These are phyloP conservation scores for Columba livia DNA, from an alignment of 2,113 vertebrate genomes.

Conservation along the genomic window DNA sequence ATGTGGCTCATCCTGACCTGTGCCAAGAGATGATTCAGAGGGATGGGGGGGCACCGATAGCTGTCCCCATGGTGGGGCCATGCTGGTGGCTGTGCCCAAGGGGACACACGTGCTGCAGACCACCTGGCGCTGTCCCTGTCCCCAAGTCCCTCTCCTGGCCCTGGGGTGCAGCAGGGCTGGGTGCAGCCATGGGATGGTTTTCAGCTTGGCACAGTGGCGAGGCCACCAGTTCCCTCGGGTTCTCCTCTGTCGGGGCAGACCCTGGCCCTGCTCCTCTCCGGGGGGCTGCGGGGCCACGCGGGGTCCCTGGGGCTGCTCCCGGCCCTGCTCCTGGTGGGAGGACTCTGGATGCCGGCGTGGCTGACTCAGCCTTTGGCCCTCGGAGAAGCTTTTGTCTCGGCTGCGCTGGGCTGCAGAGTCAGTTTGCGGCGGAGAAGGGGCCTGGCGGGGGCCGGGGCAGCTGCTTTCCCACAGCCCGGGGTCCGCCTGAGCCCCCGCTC, in stretches of 20 bases:
- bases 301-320: slow-evolving; percentile 53
- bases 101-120: rapidly evolving
- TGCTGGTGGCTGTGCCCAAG: neutral
- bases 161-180: neutral
- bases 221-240: rapidly evolving
- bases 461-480: neutral
- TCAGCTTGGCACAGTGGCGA: rapidly evolving
- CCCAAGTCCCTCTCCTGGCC: neutral
- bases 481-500: neutral
- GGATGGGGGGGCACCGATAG: neutral
- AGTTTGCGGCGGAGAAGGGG: neutral
- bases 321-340: slow-evolving; percentile 43
- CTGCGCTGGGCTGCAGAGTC: neutral
- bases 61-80: rapidly evolving
- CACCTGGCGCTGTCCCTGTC: neutral
- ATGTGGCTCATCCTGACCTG: neutral
- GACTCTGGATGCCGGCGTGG: slow-evolving; percentile 46
- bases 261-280: rapidly evolving
- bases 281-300: neutral
- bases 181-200: rapidly evolving
- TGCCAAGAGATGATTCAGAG: neutral
- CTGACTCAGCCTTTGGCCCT: slow-evolving; percentile 66
- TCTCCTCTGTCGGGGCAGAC: rapidly evolving
- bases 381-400: slow-evolving; percentile 50
- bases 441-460: neutral